Evolutionary conservation across 2,888 invertebrate genomes (phyloP), one percentile per base, ranked within the genome.

Genomic region (Clepsis dumicolana): DNA sequence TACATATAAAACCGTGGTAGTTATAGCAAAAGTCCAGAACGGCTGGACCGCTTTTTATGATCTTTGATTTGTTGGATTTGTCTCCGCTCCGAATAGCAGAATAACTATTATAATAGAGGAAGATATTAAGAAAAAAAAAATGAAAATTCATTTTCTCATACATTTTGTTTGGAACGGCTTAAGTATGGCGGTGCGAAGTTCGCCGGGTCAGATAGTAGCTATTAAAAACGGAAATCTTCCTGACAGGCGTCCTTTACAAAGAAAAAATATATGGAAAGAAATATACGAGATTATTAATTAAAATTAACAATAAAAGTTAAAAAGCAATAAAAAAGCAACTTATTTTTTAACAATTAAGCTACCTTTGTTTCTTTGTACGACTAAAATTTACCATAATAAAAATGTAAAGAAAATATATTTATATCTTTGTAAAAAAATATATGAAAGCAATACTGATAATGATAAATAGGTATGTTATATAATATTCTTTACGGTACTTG

Each of bases 371-470:
- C 29, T 56, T 32, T 53, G 48, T 48, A 48, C 48, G 48, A 48
- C 48, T 48, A 48, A 48, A 21, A 48, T 48, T 48, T 21, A 12
- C 21, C 12, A 21, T 48, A 18, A 18, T 16, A 21, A 48, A 4
- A n/a, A 16, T 41, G 48, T 48, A 12, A 48, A 12, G 12, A 35
- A 24, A 21, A 25, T 24, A 18, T 21, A 21, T 32, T 41, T 44
- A 14, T 52, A 16, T 54, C 29, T 56, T 10, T 38, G 14, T 16
- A 16, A 48, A 24, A 44, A 44, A 32, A 48, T 56, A 54, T 48
- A 61, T 66, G n/a, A 66, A 66, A 41, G 25, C 54, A 56, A 62
- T 66, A 62, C 54, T 66, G 61, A 56, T 66, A 18, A 54, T 66
- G 61, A 56, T 66, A 18, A 54, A 44, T 27, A 24, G 7, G 32